Base-by-base conservation (phyloP, 2,797 vertebrate species). In the Scolopax rusticola region DNA sequence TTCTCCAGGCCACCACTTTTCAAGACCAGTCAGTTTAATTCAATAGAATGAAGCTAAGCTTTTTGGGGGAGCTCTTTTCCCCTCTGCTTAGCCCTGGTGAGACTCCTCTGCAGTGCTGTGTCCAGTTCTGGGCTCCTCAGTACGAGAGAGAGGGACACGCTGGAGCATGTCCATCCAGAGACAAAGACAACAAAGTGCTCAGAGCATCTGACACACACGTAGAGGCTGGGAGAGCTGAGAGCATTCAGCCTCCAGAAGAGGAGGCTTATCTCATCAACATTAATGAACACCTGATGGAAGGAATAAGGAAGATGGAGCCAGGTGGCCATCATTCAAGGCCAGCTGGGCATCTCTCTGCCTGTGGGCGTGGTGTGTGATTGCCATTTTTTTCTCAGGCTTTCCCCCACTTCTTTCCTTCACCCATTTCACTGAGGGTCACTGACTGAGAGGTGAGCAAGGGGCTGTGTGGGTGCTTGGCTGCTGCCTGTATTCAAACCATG, bases 331-430 rank as follows among this genome's bases (percentile, higher is more conserved):
- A 33, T 38, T 47, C 0, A 1, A 74, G 40, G 53, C 17, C 28
- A 19, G 11, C 24, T 56, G n/a, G 12, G 24, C 61, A 48, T 48
- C 32, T 0, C 0, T 27, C 53, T 56, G 36, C 40, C 12, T 43
- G 14, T 15, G 25, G 15, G 6, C 9, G 50, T 6, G n/a, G 11
- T 33, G 20, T 23, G 15, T 14, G 23, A 48, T 51, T 63, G 57
- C 11, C 30, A 68, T 74, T 51, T 11, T 41, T 41, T 84, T 88
- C 19, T 63, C n/a, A 33, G 33, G 33, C 33, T 33, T 33, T 33
- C 33, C 33, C 33, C 33, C 33, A 33, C 33, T 33, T 4, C 36
- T 47, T 87, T 69, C 48, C 27, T 77, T 73, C 12, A 73, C 12
- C n/a, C 38, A 12, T 43, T 79, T 38, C 64, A 57, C 30, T 33